Evolutionary conservation across 2,113 vertebrate genomes (phyloP), one percentile per base, ranked within the genome.

Genomic region (Brachyhypopomus gauderio): DNA sequence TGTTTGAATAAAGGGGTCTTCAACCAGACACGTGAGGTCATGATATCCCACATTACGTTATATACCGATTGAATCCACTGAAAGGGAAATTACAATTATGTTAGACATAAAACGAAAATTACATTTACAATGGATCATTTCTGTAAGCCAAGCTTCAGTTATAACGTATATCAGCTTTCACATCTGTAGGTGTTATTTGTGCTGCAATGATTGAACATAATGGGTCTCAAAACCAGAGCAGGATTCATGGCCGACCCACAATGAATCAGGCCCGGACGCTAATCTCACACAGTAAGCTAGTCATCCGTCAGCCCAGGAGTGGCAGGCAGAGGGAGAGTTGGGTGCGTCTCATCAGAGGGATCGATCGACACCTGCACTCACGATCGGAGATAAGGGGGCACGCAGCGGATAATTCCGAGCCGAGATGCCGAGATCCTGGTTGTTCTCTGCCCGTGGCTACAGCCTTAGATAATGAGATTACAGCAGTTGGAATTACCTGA

Each of bases 381-480:
- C 88, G 89, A 91, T 89, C 88, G 86, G 87, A 86, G 88, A 91
- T 91, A 90, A 92, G 87, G 84, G 88, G 72, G 70, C 78, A 77
- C 81, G 88, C 89, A 92, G 90, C 91, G 85, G 91, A 92, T 93
- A 91, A 93, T 92, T 84, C 81, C 78, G 85, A 87, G 86, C 91
- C 89, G 89, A 86, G 86, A 86, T 38, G 79, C 85, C 73, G 77
- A 87, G 87, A 90, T 90, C 86, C 83, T 76, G 88, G 87, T 91
- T 88, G 8, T 30, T 25, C 55, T 55, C 20, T 5, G 60, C 45
- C 23, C 45, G 6, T 4, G 45, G 5, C 20, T 71, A 79, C 89
- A 89, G 89, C 88, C 75, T 85, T 86, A 89, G 89, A 91, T 92
- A 92, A 93, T 88, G 73, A 89, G 90, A 92, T 93, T 89, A 92